Evolutionary conservation across 2,113 vertebrate genomes (phyloP), one percentile per base, ranked within the genome.

Genomic region (Gulo gulo): DNA sequence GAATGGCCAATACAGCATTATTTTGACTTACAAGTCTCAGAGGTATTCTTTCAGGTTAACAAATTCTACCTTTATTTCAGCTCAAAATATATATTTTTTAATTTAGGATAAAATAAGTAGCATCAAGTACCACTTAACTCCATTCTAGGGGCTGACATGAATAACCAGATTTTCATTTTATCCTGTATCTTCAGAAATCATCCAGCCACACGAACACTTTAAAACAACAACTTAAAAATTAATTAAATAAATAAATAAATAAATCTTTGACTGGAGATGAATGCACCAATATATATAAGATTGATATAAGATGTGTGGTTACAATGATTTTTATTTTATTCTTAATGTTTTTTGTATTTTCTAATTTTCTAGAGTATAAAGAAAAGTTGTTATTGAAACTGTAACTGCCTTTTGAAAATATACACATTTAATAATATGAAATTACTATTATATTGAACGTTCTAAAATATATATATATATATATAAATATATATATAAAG

Each of bases 81-180:
- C 50, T 96, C 42, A 94, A 81, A n/a, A 87, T 55, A 90, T 61
- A 74, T 42, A 85, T 84, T 83, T 92, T 85, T 83, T 79, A 97
- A 71, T 34, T 36, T 39, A 88, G 42, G 67, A 74, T 97, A 83
- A 97, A 93, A 91, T 63, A 63, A 96, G 24, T 67, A 94, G 39
- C 59, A 50, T 76, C 55, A 95, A 63, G 21, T 34, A 82, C 31
- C n/a, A 57, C 13, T 39, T 87, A 81, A 89, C n/a, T 45, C 47
- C 55, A 80, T 91, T 91, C 71, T 67, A 78, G 50, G 55, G 15
- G 16, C 23, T 34, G 12, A 65, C 67, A 39, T 83, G 45, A 90
- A 76, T 71, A 79, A 55, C 31, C 36, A 85, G 39, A 39, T 57
- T 91, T 95, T 83, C 16, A 59, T 80, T 83, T 95, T 65, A 87